A percentile compares a stretch with the other conserved stretches of the same genome.
These are phyloP conservation scores for Tokudaia tokunoshimensis DNA, from an alignment of 2,797 vertebrate genomes.

Conservation along the genomic window DNA sequence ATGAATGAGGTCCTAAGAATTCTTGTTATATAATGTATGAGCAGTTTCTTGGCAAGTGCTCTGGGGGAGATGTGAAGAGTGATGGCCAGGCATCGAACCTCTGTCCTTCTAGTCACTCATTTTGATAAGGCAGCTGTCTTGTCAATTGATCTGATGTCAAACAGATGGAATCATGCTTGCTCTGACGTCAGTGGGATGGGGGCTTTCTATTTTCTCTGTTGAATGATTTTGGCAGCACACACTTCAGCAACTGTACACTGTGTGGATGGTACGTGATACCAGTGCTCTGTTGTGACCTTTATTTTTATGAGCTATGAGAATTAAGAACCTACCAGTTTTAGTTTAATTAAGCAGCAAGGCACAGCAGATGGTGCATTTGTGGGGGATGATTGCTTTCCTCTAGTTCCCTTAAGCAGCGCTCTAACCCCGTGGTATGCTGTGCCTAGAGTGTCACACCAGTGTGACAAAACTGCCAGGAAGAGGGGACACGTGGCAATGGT, in stretches of 20 bases:
- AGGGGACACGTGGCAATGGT: background rate
- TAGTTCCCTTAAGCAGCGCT: constrained; percentile 81
- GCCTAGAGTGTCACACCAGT: background rate
- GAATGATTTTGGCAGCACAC: constrained; percentile 68
- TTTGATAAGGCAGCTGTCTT: background rate
- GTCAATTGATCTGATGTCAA: background rate
- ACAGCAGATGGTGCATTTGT: constrained; percentile 89
- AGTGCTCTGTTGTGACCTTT: constrained; percentile 88
- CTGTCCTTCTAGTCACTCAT: fast-evolving
- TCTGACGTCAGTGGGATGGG: background rate
- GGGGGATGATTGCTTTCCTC: constrained; percentile 85
- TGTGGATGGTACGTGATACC: constrained; percentile 66
- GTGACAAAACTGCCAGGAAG: constrained; percentile 63
- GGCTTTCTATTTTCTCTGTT: background rate
- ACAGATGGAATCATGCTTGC: background rate
- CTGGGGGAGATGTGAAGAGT: background rate
- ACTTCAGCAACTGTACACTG: constrained; percentile 75
- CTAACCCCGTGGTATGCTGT: constrained; percentile 47
- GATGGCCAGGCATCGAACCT: background rate
- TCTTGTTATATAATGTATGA: constrained; percentile 16
- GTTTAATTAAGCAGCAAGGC: constrained; percentile 89
- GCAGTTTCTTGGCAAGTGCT: background rate
- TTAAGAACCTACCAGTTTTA: constrained; percentile 87
- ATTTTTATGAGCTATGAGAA: constrained; percentile 89
- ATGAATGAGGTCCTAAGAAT: background rate